phyloP scores from a whole-genome alignment of 2,797 vertebrate species.

The Chrosomus eos region DNA sequence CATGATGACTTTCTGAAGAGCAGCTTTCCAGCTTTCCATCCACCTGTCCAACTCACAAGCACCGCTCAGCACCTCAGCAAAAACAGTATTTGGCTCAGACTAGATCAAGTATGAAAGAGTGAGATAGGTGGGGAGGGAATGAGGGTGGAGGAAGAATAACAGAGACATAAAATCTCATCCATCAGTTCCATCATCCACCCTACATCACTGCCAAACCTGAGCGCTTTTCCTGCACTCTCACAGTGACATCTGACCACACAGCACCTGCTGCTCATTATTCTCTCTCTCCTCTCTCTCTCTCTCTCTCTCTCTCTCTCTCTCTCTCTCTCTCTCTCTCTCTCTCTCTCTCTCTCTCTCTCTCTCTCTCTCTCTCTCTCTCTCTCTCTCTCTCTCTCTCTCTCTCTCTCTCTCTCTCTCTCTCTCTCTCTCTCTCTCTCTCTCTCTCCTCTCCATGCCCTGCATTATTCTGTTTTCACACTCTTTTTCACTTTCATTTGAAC shows the following conservation, averaged over 20 bases:
- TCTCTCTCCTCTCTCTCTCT: background rate
- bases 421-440: background rate
- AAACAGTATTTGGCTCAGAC: constrained; percentile 34
- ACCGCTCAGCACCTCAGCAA: constrained; percentile 16
- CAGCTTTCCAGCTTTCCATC: constrained; percentile 32
- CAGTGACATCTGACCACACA: constrained; percentile 21
- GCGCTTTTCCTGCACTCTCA: constrained; percentile 23
- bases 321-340: constrained; percentile 7
- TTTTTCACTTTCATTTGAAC: constrained; percentile 16
- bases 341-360: constrained; percentile 16
- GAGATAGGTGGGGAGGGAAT: constrained; percentile 23
- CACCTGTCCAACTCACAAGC: constrained; percentile 23
- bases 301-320: background rate
- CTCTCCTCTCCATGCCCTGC: background rate
- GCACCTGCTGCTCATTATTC: constrained; percentile 44
- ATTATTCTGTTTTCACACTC: background rate
- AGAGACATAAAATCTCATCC: constrained; percentile 37
- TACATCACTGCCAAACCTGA: constrained; percentile 48
- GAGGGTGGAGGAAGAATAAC: constrained; percentile 32
- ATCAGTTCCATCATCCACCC: constrained; percentile 40
- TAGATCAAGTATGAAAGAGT: constrained; percentile 32
- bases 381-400: constrained; percentile 1
- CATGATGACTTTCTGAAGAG: constrained; percentile 55
- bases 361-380: background rate
- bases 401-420: constrained; percentile 13